phyloP scores from a whole-genome alignment of 2,113 vertebrate genomes.

The Coreoperca whiteheadi region DNA sequence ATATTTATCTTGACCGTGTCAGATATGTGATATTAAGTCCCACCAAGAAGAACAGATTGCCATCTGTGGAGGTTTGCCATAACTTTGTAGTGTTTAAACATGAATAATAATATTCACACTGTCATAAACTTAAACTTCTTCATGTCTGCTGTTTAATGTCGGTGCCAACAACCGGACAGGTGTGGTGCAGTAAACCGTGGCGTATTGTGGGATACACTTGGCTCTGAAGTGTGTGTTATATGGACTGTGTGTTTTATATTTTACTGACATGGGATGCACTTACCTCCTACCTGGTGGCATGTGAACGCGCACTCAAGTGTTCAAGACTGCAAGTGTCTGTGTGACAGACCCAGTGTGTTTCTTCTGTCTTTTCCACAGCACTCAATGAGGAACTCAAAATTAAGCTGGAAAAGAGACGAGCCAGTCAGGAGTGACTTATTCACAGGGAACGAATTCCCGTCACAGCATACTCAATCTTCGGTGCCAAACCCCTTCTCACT shows the following conservation, averaged over 20 bases:
- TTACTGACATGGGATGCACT: background rate
- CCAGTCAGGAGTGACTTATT: conserved; percentile 79
- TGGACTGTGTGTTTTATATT: background rate
- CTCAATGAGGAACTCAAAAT: conserved; percentile 85
- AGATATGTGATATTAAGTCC: background rate
- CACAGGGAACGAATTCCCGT: conserved; percentile 19
- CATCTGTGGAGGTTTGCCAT: background rate
- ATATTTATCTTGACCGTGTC: no score
- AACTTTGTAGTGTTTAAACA: background rate
- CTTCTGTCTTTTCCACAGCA: conserved; percentile 57
- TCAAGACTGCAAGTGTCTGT: background rate
- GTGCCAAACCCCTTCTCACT: conserved; percentile 63
- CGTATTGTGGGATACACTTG: background rate
- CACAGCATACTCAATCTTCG: conserved; percentile 38
- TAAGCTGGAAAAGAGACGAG: conserved; percentile 84
- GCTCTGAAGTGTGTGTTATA: background rate
- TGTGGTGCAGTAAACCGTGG: background rate
- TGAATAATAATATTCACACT: no score
- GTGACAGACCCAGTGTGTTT: background rate
- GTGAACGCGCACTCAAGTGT: background rate
- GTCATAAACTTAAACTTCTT: background rate
- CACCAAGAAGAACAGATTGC: background rate
- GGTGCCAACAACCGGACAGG: background rate
- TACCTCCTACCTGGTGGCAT: no score
- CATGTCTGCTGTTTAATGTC: background rate